Percentiles rank a stretch among this genome's conserved stretches.
Conservation (phyloP, 2,797 vertebrate genomes). For the Hapalemur alaotrensis region DNA sequence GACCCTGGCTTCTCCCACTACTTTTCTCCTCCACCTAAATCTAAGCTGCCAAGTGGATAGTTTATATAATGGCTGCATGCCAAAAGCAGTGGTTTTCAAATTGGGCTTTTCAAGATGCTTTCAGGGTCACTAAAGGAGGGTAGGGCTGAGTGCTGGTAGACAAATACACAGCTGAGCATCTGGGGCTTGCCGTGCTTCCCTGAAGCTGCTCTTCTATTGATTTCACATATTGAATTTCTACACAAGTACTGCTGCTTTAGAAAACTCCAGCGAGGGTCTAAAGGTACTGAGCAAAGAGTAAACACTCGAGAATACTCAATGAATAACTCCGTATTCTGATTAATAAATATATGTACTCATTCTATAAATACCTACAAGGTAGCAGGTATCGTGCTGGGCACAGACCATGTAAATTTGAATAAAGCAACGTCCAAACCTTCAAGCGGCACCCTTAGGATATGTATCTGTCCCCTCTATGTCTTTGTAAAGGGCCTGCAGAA, state of each 20-base stretch:
- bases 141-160: neutral
- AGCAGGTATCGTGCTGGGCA: neutral
- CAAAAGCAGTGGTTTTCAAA: conserved; percentile 27
- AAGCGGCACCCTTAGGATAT: neutral
- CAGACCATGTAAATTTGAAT: neutral
- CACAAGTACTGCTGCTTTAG: neutral
- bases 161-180: neutral
- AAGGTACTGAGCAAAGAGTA: conserved; percentile 14
- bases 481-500: neutral
- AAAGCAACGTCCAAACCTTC: neutral
- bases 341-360: neutral
- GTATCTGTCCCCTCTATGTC: neutral
- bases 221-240: neutral
- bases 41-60: neutral
- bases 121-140: neutral
- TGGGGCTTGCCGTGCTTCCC: neutral
- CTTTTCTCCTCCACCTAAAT: neutral
- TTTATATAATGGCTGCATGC: neutral
- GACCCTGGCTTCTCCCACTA: neutral
- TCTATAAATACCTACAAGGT: neutral
- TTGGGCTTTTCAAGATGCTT: neutral
- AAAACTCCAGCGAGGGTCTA: neutral
- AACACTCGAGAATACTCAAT: neutral
- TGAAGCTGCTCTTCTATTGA: neutral
- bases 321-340: neutral